Evolutionary conservation across 23 tunicate species (phyloP), one percentile per base, ranked within the genome.

Genomic region (Pegea sp.): DNA sequence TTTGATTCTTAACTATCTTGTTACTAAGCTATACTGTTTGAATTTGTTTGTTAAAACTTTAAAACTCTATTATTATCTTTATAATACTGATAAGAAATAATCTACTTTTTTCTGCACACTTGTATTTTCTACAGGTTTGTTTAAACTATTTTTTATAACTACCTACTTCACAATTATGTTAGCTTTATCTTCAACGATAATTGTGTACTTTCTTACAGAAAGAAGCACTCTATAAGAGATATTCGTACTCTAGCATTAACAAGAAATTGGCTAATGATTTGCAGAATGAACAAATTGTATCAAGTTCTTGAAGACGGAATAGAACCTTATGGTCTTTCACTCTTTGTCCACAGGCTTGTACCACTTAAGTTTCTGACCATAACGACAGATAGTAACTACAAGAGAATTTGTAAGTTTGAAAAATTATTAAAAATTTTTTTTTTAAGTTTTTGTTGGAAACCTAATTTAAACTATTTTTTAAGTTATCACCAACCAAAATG

Each of bases 221-320:
- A n/a, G n/a, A n/a, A n/a, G n/a, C n/a, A n/a, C n/a, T n/a, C n/a
- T n/a, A n/a, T n/a, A n/a, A 38, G 67, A 0, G 95, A 84, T 3
- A 60, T 73, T 7, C 69, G 84, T 0, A 68, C 72, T 27, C 42
- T 84, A 20, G 95, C 76, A 0, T 19, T 84, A 48, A 84, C 95
- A 31, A 74, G 63, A 42, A 84, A 84, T 64, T 84, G 95, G 95
- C 33, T 84, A 44, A 22, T 84, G 16, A 66, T 84, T 13, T 74
- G 78, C 42, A n/a, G 58, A 2, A 62, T 84, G 71, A 20, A 57
- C 42, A 63, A 77, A 38, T 28, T 58, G 24, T 84, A 73, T 53
- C 84, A 63, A 44, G 80, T 67, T 27, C 68, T 68, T 18, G 26
- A 57, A 38, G 95, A 67, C 32, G 63, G 55, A 2, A 30, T 84